phyloP scores from a whole-genome alignment of 2,113 vertebrate genomes.

The Gobio gobio region DNA sequence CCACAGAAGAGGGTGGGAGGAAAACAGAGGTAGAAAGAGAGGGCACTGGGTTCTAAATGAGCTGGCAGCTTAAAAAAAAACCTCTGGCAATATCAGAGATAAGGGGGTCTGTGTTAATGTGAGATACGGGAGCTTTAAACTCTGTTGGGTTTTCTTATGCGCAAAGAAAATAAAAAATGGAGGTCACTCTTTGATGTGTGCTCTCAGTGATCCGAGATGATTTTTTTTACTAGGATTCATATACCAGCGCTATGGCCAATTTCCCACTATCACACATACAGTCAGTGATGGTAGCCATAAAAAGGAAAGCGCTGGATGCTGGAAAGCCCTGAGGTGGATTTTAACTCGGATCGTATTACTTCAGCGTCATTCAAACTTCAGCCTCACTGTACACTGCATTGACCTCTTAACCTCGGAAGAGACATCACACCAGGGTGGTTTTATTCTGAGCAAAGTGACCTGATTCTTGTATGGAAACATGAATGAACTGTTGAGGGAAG shows the following conservation, averaged over 20 bases:
- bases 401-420: slow-evolving; percentile 23
- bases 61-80: neutral
- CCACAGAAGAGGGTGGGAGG: neutral
- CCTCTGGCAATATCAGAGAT: slow-evolving; percentile 15
- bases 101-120: slow-evolving; percentile 39
- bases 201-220: slow-evolving; percentile 22
- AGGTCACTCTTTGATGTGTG: slow-evolving; percentile 54
- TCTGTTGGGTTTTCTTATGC: slow-evolving; percentile 25
- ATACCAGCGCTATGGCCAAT: neutral
- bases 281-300: slow-evolving; percentile 30
- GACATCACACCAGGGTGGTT: neutral
- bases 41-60: slow-evolving; percentile 25
- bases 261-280: slow-evolving; percentile 18
- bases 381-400: slow-evolving; percentile 5
- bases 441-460: neutral
- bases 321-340: slow-evolving; percentile 34
- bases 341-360: slow-evolving; percentile 47
- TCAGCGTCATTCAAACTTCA: neutral
- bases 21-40: neutral
- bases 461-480: neutral
- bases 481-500: neutral
- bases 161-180: slow-evolving; percentile 25
- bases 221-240: slow-evolving; percentile 9
- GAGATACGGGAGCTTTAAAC: slow-evolving; percentile 37
- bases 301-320: neutral